phyloP scores from a whole-genome alignment of 2,888 invertebrate species.

The Harpalus rufipes region DNA sequence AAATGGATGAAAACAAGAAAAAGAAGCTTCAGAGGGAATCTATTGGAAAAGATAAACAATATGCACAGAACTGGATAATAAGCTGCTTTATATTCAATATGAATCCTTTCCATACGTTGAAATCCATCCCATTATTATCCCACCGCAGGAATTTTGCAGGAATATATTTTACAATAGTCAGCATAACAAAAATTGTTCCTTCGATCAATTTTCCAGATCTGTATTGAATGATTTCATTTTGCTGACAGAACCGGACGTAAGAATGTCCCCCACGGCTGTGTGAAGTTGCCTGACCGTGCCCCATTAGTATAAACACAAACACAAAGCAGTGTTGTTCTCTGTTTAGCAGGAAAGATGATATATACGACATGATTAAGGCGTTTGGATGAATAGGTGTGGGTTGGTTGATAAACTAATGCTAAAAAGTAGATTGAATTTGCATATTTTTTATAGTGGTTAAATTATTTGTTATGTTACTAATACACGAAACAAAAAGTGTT shows the following conservation, averaged over 20 bases:
- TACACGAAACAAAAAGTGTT: neutral
- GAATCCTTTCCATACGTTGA: too few relatives aligned
- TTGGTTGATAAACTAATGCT: neutral
- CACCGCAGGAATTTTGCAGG: too few relatives aligned
- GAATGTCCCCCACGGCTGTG: too few relatives aligned
- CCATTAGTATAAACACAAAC: neutral
- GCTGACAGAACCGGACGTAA: neutral
- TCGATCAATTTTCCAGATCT: neutral
- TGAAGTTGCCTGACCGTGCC: neutral
- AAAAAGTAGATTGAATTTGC: neutral
- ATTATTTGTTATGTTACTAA: neutral
- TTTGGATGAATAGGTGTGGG: neutral
- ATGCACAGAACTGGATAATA: too few relatives aligned
- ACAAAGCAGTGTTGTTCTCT: neutral
- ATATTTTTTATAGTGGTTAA: neutral
- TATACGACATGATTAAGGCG: neutral
- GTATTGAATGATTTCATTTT: neutral
- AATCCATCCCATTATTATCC: too few relatives aligned
- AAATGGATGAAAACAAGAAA: too few relatives aligned
- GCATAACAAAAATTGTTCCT: too few relatives aligned
- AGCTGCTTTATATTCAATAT: too few relatives aligned
- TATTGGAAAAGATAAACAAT: too few relatives aligned
- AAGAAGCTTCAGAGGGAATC: too few relatives aligned
- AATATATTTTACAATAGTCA: too few relatives aligned
- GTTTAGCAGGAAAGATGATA: slow-evolving; percentile 1